phyloP scores from a whole-genome alignment of 2,797 vertebrate species.

The Tauraco hartlaubi region DNA sequence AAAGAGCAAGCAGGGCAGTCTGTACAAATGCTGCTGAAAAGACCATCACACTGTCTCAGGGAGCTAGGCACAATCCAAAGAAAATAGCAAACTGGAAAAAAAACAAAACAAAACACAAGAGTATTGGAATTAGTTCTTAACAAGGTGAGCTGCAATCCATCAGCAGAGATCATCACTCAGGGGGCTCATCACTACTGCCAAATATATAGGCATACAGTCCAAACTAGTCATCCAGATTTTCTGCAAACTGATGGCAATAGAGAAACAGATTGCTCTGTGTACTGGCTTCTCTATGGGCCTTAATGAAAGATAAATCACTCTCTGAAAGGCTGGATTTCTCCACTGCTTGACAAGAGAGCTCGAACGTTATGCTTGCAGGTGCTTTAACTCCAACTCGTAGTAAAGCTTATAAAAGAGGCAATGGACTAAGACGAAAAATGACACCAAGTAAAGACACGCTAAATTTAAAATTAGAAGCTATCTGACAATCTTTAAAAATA shows the following conservation, averaged over 20 bases:
- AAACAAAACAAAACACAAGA: neutral
- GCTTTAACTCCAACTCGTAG: neutral
- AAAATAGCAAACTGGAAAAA: neutral
- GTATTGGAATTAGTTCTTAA: neutral
- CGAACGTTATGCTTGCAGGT: neutral
- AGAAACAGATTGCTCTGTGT: neutral
- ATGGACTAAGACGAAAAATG: neutral
- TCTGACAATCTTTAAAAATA: neutral
- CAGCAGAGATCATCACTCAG: neutral
- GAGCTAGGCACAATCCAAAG: neutral
- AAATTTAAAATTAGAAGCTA: neutral
- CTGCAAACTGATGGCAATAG: neutral
- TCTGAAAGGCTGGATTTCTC: neutral
- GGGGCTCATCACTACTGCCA: neutral
- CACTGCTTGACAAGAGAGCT: neutral
- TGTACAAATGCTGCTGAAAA: neutral
- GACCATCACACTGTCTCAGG: neutral
- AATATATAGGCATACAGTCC: neutral
- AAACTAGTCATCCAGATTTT: neutral
- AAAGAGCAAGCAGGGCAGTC: neutral
- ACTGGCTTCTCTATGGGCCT: neutral
- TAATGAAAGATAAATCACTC: neutral
- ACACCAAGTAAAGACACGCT: neutral
- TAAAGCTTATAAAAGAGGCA: neutral
- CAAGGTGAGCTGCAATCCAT: neutral